Evolutionary conservation across 1,140 invertebrate genomes (phyloP).

Genomic region (Leucophenga varia): DNA sequence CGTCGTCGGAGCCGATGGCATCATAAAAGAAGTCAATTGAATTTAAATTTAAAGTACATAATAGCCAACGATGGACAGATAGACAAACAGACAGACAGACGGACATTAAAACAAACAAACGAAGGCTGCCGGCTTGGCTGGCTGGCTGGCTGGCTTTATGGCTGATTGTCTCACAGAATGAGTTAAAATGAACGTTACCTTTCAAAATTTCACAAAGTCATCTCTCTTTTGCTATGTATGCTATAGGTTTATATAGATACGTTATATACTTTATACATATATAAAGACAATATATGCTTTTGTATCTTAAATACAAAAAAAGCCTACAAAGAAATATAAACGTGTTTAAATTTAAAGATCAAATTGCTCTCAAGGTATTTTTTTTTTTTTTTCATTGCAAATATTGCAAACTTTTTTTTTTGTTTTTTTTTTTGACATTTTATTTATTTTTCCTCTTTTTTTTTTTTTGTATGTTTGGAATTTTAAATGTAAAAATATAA

Average conservation of each 20-base stretch:
- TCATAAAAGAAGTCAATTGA: conserved; percentile 54
- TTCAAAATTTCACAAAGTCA: too few relatives aligned
- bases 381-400: too few relatives aligned
- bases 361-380: conserved; percentile 27
- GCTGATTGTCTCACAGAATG: too few relatives aligned
- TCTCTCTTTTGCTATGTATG: too few relatives aligned
- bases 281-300: conserved; percentile 21
- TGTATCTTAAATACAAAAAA: conserved; percentile 27
- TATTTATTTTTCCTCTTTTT: conserved; percentile 10
- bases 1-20: conserved; percentile 49
- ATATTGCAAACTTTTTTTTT: neutral
- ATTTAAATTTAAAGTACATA: conserved; percentile 55
- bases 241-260: conserved; percentile 9
- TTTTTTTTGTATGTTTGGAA: conserved; percentile 23
- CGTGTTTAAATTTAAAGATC: conserved; percentile 53
- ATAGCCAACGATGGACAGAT: conserved; percentile 29
- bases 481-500: conserved; percentile 34
- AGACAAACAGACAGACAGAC: conserved; percentile 10
- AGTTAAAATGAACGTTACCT: too few relatives aligned
- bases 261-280: conserved; percentile 11
- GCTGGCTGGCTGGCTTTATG: too few relatives aligned
- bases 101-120: conserved; percentile 2
- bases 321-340: conserved; percentile 26
- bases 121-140: too few relatives aligned
- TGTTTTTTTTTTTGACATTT: conserved; percentile 24